Evolutionary conservation across 1,140 invertebrate species (phyloP).

Genomic region (Phortica variegata): DNA sequence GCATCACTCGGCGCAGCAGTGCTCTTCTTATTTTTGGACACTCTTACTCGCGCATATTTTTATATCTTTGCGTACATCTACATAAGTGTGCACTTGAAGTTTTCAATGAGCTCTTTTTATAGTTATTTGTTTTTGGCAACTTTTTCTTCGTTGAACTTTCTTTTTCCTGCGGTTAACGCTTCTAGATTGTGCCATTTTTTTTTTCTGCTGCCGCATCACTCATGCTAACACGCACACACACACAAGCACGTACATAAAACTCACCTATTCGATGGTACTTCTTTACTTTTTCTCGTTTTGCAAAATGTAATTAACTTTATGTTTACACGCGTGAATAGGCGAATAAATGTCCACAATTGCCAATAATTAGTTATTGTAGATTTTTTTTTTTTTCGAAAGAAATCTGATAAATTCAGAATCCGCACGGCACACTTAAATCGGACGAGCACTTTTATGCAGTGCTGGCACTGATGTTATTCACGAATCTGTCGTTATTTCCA

Average conservation of each 20-base stretch:
- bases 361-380: constrained; percentile 7
- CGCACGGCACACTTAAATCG: constrained; percentile 13
- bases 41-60: constrained; percentile 13
- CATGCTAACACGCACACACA: background rate
- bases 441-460: constrained; percentile 4
- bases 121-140: constrained; percentile 29
- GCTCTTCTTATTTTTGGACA: background rate
- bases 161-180: constrained; percentile 46
- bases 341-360: too few species aligned
- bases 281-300: background rate
- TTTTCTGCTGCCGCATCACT: constrained; percentile 20
- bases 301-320: constrained; percentile 15
- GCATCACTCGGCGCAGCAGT: background rate
- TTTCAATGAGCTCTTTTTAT: constrained; percentile 49
- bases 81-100: constrained; percentile 48
- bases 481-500: too few species aligned
- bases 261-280: constrained; percentile 3
- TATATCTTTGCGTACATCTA: constrained; percentile 3
- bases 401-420: too few species aligned
- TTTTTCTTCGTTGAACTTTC: constrained; percentile 43
- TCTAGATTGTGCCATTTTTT: constrained; percentile 47
- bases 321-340: too few species aligned
- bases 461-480: too few species aligned
- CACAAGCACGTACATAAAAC: constrained; percentile 13
- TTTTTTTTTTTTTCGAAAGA: constrained; percentile 17